Percentiles rank a stretch among this genome's conserved stretches.
Evolutionary conservation across 2,113 vertebrate species (phyloP).

Genomic region (Benitochromis conjunctus): DNA sequence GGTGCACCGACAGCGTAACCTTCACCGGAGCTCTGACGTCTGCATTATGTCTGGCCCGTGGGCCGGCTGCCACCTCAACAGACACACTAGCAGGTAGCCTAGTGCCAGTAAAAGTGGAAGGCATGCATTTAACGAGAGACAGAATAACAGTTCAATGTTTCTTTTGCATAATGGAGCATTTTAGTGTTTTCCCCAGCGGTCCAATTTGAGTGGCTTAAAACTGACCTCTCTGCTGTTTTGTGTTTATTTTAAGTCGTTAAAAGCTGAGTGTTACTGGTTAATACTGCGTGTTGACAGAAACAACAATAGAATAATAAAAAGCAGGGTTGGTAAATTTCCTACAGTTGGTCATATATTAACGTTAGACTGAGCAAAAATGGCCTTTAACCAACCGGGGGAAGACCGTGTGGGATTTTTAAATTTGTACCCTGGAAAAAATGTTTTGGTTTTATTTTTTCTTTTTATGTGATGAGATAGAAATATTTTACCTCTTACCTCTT

Average conservation of each 20-base stretch:
- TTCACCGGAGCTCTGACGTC: conserved; percentile 60
- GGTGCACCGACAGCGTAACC: conserved; percentile 56
- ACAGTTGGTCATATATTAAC: not conserved
- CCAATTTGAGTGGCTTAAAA: not conserved
- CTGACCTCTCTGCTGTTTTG: not conserved
- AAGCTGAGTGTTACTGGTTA: not conserved
- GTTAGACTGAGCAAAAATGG: not conserved
- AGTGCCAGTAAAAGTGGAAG: not conserved
- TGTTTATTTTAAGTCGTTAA: not conserved
- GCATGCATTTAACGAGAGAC: not conserved
- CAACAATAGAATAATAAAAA: not conserved
- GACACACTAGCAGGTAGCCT: not conserved
- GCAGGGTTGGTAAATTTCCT: not conserved
- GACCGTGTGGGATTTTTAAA: not conserved
- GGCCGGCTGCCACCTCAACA: conserved; percentile 10
- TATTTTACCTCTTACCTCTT: too few species aligned
- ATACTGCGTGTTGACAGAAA: not conserved
- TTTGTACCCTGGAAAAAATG: not conserved
- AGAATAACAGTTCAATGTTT: not conserved
- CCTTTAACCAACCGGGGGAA: not conserved
- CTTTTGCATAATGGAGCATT: not conserved
- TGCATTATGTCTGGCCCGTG: conserved; percentile 33
- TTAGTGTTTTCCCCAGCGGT: not conserved
- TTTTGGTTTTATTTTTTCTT: not conserved
- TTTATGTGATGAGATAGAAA: too few species aligned